These are phyloP conservation scores for Stenurella melanura DNA, from an alignment of 2,888 invertebrate species.

Conservation along the genomic window DNA sequence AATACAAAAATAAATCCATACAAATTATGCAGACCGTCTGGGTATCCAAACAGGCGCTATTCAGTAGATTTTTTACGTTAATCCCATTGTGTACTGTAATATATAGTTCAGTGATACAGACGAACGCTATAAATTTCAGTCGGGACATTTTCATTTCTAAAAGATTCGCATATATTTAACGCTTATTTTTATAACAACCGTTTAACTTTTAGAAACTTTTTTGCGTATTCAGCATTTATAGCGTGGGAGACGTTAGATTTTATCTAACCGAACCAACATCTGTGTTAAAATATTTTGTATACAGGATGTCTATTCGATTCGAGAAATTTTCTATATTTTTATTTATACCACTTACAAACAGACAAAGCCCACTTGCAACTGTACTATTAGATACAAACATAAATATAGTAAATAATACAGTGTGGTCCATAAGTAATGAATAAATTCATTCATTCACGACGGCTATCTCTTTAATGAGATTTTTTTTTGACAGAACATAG, in stretches of 20 bases:
- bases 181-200: slow-evolving; percentile 58
- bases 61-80: slow-evolving; percentile 66
- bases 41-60: slow-evolving; percentile 60
- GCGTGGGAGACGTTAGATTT: slow-evolving; percentile 19
- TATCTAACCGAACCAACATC: neutral
- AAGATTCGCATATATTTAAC: slow-evolving; percentile 62
- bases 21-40: slow-evolving; percentile 61
- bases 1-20: slow-evolving; percentile 53
- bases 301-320: too few relatives aligned
- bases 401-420: too few relatives aligned
- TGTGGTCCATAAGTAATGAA: too few relatives aligned
- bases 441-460: too few relatives aligned
- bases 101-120: slow-evolving; percentile 70
- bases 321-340: too few relatives aligned
- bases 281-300: slow-evolving; percentile 1
- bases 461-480: too few relatives aligned
- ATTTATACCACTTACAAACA: too few relatives aligned
- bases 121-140: slow-evolving; percentile 68
- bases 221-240: neutral
- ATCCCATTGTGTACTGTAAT: slow-evolving; percentile 71
- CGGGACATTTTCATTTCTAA: slow-evolving; percentile 67
- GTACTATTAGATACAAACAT: too few relatives aligned
- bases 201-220: slow-evolving; percentile 40
- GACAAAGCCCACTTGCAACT: too few relatives aligned
- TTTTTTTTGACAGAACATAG: too few relatives aligned